Evolutionary conservation across 2,797 vertebrate genomes (phyloP), one percentile per base, ranked within the genome.

Genomic region (Pteronotus mesoamericanus): DNA sequence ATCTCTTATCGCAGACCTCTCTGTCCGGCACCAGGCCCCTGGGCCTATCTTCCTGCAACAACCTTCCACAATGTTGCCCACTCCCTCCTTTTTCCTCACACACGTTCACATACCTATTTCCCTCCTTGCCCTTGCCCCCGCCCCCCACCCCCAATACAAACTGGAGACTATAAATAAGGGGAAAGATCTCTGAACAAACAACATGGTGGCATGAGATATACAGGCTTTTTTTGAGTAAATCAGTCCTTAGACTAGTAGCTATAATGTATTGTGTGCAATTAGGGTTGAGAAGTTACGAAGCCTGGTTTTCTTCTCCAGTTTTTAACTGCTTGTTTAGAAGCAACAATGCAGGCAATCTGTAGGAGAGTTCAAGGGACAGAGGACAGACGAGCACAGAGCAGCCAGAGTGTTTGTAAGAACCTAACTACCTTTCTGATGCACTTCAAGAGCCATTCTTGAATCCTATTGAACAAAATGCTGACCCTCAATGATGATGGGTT

Each of bases 121-220:
- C 29, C 12, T 51, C 24, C 59, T 61, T 5, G 5, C 29, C 29
- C 29, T 12, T n/a, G n/a, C n/a, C n/a, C n/a, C n/a, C n/a, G n/a
- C n/a, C n/a, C 11, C 18, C 21, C 3, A 29, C 1, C 39, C 15
- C 5, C 42, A 37, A 11, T 1, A 32, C 9, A 83, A 64, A 72
- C 18, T 11, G 53, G 34, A 57, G 55, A 75, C 61, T 37, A 77
- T 66, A 51, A 46, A 75, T 19, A 64, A 24, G 2, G 57, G 57
- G 5, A 39, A 72, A 64, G 44, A 7, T 14, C 51, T 86, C 48
- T 32, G 39, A 80, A 37, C 24, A 69, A 9, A 39, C 7, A 16
- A 69, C 44, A 26, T 18, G 8, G 59, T 0, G 1, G 5, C 37
- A 19, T 0, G n/a, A 16, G 12, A 64, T 32, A 46, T 29, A 29